phyloP scores from a whole-genome alignment of 2,888 invertebrate species.

The Cartodere bifasciata region DNA sequence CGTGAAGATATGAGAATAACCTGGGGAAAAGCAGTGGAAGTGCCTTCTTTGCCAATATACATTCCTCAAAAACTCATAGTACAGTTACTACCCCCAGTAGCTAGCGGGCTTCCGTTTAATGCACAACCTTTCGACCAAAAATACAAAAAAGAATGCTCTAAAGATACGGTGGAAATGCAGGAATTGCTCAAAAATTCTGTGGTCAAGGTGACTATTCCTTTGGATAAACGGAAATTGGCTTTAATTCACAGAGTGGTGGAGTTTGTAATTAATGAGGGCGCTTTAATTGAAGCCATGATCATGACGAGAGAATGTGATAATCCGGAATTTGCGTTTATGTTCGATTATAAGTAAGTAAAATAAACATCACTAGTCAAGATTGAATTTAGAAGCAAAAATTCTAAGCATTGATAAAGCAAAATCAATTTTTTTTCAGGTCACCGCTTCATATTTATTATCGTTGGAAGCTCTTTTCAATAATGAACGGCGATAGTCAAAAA shows the following conservation, averaged over 20 bases:
- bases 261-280: constrained; percentile 96
- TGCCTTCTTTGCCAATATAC: constrained; percentile 90
- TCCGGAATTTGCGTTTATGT: constrained; percentile 90
- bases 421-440: no score
- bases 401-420: no score
- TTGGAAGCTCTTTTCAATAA: constrained; percentile 92
- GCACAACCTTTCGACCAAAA: constrained; percentile 59
- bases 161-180: constrained; percentile 19
- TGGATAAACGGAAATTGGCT: constrained; percentile 64
- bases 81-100: constrained; percentile 71
- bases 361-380: no score
- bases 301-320: constrained; percentile 96
- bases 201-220: constrained; percentile 63
- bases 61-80: constrained; percentile 78
- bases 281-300: constrained; percentile 97
- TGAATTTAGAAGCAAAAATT: no score
- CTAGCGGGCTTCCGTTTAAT: constrained; percentile 94
- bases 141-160: constrained; percentile 18
- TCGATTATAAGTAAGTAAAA: constrained; percentile 60
- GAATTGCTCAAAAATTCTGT: constrained; percentile 74
- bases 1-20: constrained; percentile 89
- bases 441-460: constrained; percentile 93
- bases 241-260: constrained; percentile 96
- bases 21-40: constrained; percentile 95
- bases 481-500: constrained; percentile 84